Conservation (phyloP, 2,797 vertebrate species). For the Clamator glandarius region DNA sequence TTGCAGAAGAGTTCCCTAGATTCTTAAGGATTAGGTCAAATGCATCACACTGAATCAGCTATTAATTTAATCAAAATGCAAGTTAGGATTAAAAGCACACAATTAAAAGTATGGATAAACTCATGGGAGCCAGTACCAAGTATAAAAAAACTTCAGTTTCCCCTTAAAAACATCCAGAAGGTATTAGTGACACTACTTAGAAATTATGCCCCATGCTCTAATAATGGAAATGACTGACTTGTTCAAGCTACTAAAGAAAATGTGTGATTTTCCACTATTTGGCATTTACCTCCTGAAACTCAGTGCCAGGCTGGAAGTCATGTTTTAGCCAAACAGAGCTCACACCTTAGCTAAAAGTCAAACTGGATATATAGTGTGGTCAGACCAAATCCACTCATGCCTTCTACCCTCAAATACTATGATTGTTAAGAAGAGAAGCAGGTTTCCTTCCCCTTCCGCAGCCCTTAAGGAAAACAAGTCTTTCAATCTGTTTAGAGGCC, state of each 20-base stretch:
- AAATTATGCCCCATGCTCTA: background rate
- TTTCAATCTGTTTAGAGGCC: conserved; percentile 59
- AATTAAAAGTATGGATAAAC: background rate
- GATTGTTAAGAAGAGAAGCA: background rate
- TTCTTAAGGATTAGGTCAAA: background rate
- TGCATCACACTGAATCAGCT: background rate
- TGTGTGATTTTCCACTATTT: background rate
- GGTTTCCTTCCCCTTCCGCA: background rate
- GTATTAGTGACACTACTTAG: background rate
- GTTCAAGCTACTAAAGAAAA: conserved; percentile 14
- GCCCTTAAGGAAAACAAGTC: conserved; percentile 26
- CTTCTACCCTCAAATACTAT: background rate
- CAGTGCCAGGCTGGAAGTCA: background rate
- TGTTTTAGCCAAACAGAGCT: background rate
- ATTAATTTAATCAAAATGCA: background rate
- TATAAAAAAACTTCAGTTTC: background rate
- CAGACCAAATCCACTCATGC: background rate
- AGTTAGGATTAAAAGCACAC: background rate
- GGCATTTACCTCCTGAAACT: background rate
- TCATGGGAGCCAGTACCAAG: background rate
- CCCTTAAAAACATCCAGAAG: background rate
- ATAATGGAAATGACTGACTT: background rate
- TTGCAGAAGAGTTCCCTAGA: background rate
- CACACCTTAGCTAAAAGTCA: background rate
- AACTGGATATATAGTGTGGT: background rate